Percentiles rank a stretch among this genome's conserved stretches.
Evolutionary conservation across 2,113 vertebrate species (phyloP).

Genomic region (Mormyrus iriodes): DNA sequence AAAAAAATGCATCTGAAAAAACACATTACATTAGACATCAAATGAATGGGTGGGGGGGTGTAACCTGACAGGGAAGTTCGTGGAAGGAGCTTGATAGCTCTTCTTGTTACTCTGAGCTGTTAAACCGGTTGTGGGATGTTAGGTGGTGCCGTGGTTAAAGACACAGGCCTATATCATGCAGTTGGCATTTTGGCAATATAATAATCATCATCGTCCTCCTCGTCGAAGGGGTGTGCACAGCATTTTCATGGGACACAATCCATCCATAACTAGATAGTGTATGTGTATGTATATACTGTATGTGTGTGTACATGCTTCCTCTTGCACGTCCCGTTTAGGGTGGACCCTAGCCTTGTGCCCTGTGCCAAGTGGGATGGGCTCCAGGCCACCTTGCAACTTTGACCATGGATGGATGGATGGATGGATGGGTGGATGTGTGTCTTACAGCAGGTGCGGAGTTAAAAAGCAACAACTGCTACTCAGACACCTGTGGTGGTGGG

Average conservation of each 20-base stretch:
- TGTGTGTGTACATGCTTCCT: background rate
- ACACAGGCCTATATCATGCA: background rate
- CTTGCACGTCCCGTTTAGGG: background rate
- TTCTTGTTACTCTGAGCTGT: background rate
- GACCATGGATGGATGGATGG: background rate
- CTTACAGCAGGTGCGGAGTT: background rate
- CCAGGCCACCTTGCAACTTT: background rate
- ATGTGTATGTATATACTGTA: background rate
- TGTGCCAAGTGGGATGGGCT: background rate
- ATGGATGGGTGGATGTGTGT: background rate
- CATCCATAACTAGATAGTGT: background rate
- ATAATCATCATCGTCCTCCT: background rate
- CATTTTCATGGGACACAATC: background rate
- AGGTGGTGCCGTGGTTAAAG: background rate
- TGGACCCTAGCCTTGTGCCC: background rate
- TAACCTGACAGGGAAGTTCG: background rate
- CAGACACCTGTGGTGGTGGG: background rate
- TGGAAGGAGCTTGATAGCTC: background rate
- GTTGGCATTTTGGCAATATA: background rate
- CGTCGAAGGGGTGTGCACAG: background rate
- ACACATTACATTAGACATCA: no score
- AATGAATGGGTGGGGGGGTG: background rate
- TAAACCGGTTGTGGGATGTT: background rate
- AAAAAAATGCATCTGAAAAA: background rate
- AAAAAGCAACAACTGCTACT: background rate